Evolutionary conservation across 2,888 invertebrate species (phyloP), one percentile per base, ranked within the genome.

Genomic region (Brachypterus glaber): DNA sequence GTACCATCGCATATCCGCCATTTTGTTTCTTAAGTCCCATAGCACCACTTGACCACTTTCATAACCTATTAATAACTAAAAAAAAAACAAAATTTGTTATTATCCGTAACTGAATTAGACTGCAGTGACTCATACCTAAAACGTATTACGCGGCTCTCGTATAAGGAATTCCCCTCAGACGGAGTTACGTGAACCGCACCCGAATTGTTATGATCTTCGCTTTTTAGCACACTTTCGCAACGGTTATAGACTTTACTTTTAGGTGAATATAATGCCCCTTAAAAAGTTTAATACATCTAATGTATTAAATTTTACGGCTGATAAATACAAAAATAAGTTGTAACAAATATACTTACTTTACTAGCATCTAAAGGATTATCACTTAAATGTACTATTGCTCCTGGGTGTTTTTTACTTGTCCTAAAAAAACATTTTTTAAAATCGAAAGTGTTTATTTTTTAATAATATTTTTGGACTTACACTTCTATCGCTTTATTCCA

Each of bases 401-500:
- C 98, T 39, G 98, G 98, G 73, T 97, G 97, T 54, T 86, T 92
- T 70, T 88, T 90, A 63, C 91, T 77, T 60, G 85, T 84, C 55
- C 95, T 95, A 74, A 42, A 79, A 81, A 60, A 61, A 64, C 50
- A 49, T 41, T 51, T 53, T 41, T 39, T 9, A 32, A 34, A 33
- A 31, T 39, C 34, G 37, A 39, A 13, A 31, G 8, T 31, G 13
- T 16, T 5, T 13, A 31, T 31, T 9, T 11, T 15, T 11, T 31
- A 8, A 11, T 15, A 11, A 11, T 34, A 9, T 48, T 7, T 21
- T 5, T 21, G 9, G 69, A 86, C 90, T 86, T 72, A 97, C 95
- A 95, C 77, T 81, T 97, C 98, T 68, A 98, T 97, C 58, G 96
- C 93, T 74, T 98, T 98, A 76, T 98, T 98, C 98, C 98, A 98